Evolutionary conservation across 2,113 vertebrate genomes (phyloP).

Genomic region (Butorides virescens): DNA sequence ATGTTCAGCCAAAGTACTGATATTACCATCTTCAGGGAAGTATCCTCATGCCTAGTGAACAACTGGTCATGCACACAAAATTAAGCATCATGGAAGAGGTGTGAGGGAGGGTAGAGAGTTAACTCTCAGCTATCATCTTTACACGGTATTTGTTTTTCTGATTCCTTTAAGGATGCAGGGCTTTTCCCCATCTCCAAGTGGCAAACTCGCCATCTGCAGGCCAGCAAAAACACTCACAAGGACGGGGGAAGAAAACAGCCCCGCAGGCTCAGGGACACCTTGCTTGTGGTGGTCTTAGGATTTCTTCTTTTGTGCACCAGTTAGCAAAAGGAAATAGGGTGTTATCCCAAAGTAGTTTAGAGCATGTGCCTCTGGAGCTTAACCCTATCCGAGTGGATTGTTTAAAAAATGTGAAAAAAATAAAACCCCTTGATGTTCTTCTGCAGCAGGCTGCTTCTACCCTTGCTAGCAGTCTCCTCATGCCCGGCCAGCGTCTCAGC

Average conservation of each 20-base stretch:
- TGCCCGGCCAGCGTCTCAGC: not conserved
- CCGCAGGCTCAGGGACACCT: not conserved
- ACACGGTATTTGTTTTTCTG: not conserved
- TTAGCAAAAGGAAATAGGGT: not conserved
- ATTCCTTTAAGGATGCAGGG: not conserved
- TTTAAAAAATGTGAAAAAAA: not conserved
- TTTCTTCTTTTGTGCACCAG: not conserved
- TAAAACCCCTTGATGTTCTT: not conserved
- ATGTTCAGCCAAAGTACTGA: not conserved
- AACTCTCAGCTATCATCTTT: not conserved
- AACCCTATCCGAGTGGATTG: not conserved
- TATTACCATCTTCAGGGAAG: not conserved
- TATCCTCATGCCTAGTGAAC: not conserved
- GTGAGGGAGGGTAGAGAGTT: not conserved
- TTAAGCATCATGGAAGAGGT: not conserved
- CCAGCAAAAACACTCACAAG: not conserved
- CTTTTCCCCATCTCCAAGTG: not conserved
- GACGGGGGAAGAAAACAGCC: not conserved
- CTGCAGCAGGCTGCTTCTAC: not conserved
- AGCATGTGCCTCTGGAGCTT: not conserved
- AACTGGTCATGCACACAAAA: not conserved
- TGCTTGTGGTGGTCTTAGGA: fast-evolving
- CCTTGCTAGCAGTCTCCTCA: not conserved
- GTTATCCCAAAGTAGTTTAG: not conserved
- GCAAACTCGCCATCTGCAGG: conserved; percentile 62